A percentile compares a stretch with the other conserved stretches of the same genome.
phyloP scores from a whole-genome alignment of 2,888 invertebrate species.

The Muscina levida region DNA sequence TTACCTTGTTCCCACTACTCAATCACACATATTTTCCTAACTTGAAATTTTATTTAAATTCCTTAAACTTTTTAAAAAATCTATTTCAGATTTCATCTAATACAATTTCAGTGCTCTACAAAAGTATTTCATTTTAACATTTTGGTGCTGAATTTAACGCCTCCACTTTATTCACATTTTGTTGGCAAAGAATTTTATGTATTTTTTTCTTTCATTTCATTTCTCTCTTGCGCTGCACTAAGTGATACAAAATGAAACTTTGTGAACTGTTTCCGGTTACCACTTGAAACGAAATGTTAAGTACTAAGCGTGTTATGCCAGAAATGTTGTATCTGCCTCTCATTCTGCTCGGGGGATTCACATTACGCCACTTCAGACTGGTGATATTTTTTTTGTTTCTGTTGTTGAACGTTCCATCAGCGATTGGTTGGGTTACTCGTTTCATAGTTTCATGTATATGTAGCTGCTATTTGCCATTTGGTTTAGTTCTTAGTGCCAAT shows the following conservation, averaged over 20 bases:
- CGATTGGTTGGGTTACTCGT: constrained; percentile 10
- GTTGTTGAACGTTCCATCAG: not conserved
- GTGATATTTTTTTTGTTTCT: not conserved
- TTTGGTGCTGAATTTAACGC: not conserved
- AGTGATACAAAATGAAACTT: constrained; percentile 22
- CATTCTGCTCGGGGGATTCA: constrained; percentile 45
- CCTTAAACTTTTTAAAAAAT: too few relatives aligned
- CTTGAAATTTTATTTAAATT: too few relatives aligned
- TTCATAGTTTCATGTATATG: constrained; percentile 21
- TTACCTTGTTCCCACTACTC: too few relatives aligned
- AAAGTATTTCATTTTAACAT: not conserved
- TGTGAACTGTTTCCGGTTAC: constrained; percentile 52
- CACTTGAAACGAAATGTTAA: constrained; percentile 49
- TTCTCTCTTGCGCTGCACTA: too few relatives aligned
- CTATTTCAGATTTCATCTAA: too few relatives aligned
- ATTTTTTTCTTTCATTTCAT: not conserved
- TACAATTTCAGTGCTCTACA: too few relatives aligned
- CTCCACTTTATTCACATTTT: constrained; percentile 4
- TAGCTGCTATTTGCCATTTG: not conserved
- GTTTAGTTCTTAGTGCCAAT: constrained; percentile 40
- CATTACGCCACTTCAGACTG: constrained; percentile 52
- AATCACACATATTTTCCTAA: too few relatives aligned
- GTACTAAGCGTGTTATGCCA: constrained; percentile 11
- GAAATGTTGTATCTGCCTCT: constrained; percentile 4
- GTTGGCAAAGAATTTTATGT: not conserved